These are phyloP conservation scores for Oenanthe melanoleuca DNA, from an alignment of 2,113 vertebrate species.

Conservation along the genomic window DNA sequence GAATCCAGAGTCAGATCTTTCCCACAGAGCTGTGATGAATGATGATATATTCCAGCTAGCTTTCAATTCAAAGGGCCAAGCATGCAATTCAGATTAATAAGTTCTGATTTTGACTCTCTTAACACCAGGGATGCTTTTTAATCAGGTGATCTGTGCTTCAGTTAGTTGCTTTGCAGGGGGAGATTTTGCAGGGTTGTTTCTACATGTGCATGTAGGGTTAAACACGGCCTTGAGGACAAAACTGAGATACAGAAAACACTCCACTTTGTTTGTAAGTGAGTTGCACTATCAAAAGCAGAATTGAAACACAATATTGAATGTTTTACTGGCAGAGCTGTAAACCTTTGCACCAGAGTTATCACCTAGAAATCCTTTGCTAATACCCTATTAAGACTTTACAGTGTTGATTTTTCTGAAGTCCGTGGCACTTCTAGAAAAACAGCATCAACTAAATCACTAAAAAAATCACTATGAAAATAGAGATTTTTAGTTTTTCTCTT, in stretches of 20 bases:
- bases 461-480: neutral
- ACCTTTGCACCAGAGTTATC: neutral
- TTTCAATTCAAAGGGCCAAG: neutral
- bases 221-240: neutral
- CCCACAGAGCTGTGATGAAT: neutral
- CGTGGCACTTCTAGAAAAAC: neutral
- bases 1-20: neutral
- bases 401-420: neutral
- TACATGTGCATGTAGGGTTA: fast-evolving
- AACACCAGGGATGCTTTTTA: neutral
- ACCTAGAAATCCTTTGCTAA: neutral
- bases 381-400: neutral
- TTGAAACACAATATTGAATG: neutral
- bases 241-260: neutral
- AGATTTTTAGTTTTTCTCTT: neutral
- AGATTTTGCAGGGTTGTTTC: neutral
- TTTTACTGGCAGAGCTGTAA: neutral
- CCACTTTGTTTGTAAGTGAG: neutral
- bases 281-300: neutral
- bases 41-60: neutral
- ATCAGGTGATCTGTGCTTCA: neutral
- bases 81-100: neutral
- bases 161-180: neutral
- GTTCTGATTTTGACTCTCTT: neutral
- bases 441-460: neutral